Percentiles rank a stretch among this genome's conserved stretches.
phyloP scores from a whole-genome alignment of 92 coral and sea anemone genomes.

The Epizoanthus scotinus region DNA sequence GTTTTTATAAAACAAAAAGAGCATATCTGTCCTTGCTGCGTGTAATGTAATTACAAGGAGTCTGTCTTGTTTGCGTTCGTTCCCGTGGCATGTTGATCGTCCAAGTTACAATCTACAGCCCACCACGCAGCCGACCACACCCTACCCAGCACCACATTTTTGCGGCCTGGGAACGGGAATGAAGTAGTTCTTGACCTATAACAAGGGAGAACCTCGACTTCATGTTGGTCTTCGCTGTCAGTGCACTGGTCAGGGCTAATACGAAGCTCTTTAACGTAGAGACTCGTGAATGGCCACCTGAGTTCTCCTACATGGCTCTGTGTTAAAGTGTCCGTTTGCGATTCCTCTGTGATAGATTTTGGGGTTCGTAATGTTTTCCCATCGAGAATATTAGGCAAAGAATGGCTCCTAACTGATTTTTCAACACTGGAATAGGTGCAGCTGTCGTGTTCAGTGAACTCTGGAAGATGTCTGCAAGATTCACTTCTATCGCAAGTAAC shows the following conservation, averaged over 20 bases:
- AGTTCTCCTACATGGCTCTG: conserved; percentile 1
- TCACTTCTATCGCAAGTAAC: neutral
- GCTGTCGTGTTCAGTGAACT: too few species aligned
- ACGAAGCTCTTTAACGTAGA: conserved; percentile 29
- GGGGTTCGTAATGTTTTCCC: neutral
- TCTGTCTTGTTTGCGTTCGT: neutral
- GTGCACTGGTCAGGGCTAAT: neutral
- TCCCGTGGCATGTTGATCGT: neutral
- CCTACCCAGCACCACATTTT: conserved; percentile 29
- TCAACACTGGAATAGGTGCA: neutral
- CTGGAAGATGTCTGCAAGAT: neutral
- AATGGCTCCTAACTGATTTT: neutral
- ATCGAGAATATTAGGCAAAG: conserved; percentile 16
- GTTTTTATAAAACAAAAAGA: too few species aligned
- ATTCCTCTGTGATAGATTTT: neutral
- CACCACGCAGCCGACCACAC: conserved; percentile 40
- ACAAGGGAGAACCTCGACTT: neutral
- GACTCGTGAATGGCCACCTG: conserved; percentile 20
- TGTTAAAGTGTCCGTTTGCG: neutral
- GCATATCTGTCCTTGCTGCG: too few species aligned
- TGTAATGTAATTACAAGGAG: neutral
- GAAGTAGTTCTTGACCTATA: neutral
- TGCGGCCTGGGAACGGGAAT: conserved; percentile 28
- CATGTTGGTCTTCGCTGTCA: conserved; percentile 20
- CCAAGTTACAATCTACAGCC: conserved; percentile 10